These are phyloP conservation scores for Drosophila austrosaltans DNA, from an alignment of 2,888 invertebrate genomes.

Conservation along the genomic window DNA sequence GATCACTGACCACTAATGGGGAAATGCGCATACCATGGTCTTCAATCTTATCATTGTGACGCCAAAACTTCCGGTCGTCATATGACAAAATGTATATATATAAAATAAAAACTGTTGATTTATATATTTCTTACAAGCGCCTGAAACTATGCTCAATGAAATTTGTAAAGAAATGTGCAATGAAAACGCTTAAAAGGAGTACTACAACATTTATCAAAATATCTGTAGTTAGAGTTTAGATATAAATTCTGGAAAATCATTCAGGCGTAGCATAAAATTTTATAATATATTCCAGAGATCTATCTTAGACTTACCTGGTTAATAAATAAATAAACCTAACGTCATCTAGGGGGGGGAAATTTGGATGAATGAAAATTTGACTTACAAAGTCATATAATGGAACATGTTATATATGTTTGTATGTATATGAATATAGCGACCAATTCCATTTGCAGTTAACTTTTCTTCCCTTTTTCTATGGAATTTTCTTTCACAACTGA, in stretches of 20 bases:
- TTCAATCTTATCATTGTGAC: conserved; percentile 45
- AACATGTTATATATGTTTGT: no score
- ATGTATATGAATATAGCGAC: no score
- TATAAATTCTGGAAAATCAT: background rate
- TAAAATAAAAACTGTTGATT: no score
- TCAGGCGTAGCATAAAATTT: no score
- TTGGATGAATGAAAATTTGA: no score
- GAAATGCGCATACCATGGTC: conserved; percentile 7
- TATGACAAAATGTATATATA: background rate
- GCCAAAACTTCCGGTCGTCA: conserved; percentile 17
- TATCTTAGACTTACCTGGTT: no score
- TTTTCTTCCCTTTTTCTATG: no score
- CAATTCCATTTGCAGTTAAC: no score
- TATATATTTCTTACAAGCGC: conserved; percentile 20
- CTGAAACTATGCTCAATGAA: conserved; percentile 44
- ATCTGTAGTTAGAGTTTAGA: background rate
- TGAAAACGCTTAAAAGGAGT: background rate
- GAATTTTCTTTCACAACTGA: no score
- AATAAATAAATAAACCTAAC: no score
- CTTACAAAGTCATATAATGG: no score
- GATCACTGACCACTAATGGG: conserved; percentile 45
- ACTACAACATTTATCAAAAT: background rate
- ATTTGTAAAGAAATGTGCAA: background rate
- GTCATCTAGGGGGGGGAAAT: no score
- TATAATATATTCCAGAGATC: background rate